Evolutionary conservation across 2,888 invertebrate genomes (phyloP).

Genomic region (Dilophus febrilis): DNA sequence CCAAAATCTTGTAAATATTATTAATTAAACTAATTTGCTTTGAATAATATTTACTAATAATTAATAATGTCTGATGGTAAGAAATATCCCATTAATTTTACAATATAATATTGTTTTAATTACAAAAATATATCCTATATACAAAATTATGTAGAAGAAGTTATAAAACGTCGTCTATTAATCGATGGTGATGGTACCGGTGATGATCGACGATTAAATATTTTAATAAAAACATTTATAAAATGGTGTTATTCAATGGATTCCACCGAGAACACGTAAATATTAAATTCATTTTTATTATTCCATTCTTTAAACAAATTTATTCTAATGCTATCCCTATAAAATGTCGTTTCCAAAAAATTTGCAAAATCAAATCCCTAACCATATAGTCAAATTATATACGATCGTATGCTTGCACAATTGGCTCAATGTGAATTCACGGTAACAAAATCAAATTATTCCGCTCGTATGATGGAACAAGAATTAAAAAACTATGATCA

Average conservation of each 20-base stretch:
- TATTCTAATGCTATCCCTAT: background rate
- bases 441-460: constrained; percentile 63
- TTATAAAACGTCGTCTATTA: constrained; percentile 73
- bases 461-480: constrained; percentile 64
- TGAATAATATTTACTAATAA: too few relatives aligned
- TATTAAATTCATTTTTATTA: background rate
- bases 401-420: constrained; percentile 66
- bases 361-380: constrained; percentile 9
- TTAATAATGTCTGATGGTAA: too few relatives aligned
- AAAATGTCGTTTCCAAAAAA: background rate
- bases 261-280: constrained; percentile 46
- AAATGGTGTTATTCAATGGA: constrained; percentile 64
- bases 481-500: constrained; percentile 69
- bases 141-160: constrained; percentile 54
- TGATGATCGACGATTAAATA: constrained; percentile 79
- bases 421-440: constrained; percentile 78
- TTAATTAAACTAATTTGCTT: too few relatives aligned
- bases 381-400: constrained; percentile 41
- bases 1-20: too few relatives aligned
- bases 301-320: background rate
- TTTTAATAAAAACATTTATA: constrained; percentile 63
- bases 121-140: too few relatives aligned
- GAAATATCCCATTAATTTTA: too few relatives aligned
- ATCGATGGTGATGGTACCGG: constrained; percentile 97
- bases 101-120: too few relatives aligned